phyloP scores from a whole-genome alignment of 2,888 invertebrate genomes.

The Tridacna gigas region DNA sequence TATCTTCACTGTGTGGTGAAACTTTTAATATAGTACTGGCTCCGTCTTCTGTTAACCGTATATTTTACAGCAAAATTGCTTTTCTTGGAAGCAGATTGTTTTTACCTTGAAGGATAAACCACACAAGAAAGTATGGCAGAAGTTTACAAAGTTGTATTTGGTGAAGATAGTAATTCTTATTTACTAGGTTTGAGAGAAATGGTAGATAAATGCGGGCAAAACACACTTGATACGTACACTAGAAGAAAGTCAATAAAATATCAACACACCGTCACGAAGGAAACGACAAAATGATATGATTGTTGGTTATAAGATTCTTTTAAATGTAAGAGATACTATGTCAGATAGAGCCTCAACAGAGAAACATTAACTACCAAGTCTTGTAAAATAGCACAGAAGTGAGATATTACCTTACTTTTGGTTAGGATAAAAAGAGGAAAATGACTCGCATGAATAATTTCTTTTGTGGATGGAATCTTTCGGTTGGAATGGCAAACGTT shows the following conservation, averaged over 20 bases:
- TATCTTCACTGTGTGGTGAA: conserved; percentile 40
- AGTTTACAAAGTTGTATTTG: conserved; percentile 51
- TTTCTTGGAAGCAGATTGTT: conserved; percentile 45
- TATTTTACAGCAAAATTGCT: conserved; percentile 43
- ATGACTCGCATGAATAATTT: conserved; percentile 55
- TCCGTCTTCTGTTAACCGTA: conserved; percentile 45
- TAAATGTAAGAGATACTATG: conserved; percentile 61
- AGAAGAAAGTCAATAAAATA: conserved; percentile 42
- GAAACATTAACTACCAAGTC: conserved; percentile 51
- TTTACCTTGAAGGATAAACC: conserved; percentile 12
- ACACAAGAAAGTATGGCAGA: conserved; percentile 59
- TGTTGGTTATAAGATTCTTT: conserved; percentile 48
- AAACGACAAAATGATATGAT: conserved; percentile 23
- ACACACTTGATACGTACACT: conserved; percentile 45
- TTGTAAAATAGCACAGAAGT: conserved; percentile 41
- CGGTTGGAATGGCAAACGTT: conserved; percentile 51
- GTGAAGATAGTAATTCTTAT: conserved; percentile 40
- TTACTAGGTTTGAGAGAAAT: conserved; percentile 50
- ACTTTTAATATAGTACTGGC: conserved; percentile 36
- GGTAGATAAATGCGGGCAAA: conserved; percentile 43
- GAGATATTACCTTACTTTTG: conserved; percentile 46
- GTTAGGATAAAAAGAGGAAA: conserved; percentile 37
- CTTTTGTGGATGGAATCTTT: conserved; percentile 56
- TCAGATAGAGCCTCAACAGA: conserved; percentile 60
- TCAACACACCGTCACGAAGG: conserved; percentile 25